These are phyloP conservation scores for Leptopterna dolabrata DNA, from an alignment of 2,888 invertebrate species.

Conservation along the genomic window DNA sequence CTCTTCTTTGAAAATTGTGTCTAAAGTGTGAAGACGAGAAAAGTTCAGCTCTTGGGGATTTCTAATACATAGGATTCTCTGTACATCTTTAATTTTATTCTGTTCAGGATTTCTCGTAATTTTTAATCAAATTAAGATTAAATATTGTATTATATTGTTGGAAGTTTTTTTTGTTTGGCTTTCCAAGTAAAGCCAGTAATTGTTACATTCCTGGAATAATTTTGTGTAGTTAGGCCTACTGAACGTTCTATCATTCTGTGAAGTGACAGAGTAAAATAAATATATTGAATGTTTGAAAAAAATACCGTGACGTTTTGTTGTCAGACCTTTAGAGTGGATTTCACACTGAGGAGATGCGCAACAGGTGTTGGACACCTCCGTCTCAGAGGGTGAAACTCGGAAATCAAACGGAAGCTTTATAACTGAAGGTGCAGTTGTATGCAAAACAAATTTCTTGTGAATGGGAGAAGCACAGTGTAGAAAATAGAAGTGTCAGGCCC, in stretches of 20 bases:
- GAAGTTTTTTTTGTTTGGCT: slow-evolving; percentile 30
- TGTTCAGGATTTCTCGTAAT: slow-evolving; percentile 21
- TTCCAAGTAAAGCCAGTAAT: slow-evolving; percentile 32
- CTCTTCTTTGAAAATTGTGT: neutral
- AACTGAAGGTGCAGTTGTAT: too few species aligned
- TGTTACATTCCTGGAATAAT: slow-evolving; percentile 51
- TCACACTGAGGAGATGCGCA: too few species aligned
- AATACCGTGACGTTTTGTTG: neutral
- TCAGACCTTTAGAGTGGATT: too few species aligned
- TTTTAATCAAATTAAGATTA: slow-evolving; percentile 38
- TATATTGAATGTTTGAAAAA: slow-evolving; percentile 42
- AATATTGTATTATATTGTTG: slow-evolving; percentile 37
- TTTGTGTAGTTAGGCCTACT: slow-evolving; percentile 53
- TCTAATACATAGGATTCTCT: neutral
- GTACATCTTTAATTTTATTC: neutral
- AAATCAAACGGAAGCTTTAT: too few species aligned
- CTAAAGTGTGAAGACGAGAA: neutral
- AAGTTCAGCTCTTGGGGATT: neutral
- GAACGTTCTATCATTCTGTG: slow-evolving; percentile 34
- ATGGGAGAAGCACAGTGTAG: too few species aligned
- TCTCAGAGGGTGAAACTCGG: too few species aligned
- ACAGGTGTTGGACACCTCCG: too few species aligned
- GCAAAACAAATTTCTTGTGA: too few species aligned
- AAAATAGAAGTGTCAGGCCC: too few species aligned
- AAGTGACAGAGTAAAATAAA: slow-evolving; percentile 32